Percentiles rank a stretch among this genome's conserved stretches.
These are phyloP conservation scores for Scolopax mira DNA, from an alignment of 2,113 vertebrate species.

Conservation along the genomic window DNA sequence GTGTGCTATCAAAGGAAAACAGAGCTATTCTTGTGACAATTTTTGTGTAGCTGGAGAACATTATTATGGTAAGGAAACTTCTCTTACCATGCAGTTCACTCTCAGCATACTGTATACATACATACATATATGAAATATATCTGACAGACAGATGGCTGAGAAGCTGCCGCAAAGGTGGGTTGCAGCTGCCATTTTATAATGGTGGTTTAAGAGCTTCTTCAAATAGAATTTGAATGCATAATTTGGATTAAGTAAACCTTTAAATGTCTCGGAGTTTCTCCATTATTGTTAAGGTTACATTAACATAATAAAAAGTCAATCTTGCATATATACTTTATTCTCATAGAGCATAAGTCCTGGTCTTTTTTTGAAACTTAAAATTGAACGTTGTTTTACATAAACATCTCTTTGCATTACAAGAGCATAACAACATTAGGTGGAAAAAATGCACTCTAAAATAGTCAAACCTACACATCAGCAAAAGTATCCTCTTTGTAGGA, in stretches of 20 bases:
- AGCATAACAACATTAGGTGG: background rate
- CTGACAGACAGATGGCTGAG: background rate
- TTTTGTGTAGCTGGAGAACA: background rate
- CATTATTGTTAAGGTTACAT: background rate
- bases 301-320: background rate
- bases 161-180: background rate
- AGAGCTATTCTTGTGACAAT: background rate
- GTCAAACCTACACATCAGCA: background rate
- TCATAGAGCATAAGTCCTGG: background rate
- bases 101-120: too few relatives aligned
- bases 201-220: background rate
- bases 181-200: background rate
- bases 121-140: background rate
- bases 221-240: background rate
- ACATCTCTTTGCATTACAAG: background rate
- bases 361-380: background rate
- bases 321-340: background rate
- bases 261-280: background rate
- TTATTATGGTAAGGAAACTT: background rate
- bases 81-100: background rate
- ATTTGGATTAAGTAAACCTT: background rate
- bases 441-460: background rate
- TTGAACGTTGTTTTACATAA: background rate
- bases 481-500: background rate
- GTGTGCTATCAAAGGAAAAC: background rate